Percentiles rank a stretch among this genome's conserved stretches.
Conservation (phyloP, 2,888 invertebrate genomes). For the Calliopum simillimum region DNA sequence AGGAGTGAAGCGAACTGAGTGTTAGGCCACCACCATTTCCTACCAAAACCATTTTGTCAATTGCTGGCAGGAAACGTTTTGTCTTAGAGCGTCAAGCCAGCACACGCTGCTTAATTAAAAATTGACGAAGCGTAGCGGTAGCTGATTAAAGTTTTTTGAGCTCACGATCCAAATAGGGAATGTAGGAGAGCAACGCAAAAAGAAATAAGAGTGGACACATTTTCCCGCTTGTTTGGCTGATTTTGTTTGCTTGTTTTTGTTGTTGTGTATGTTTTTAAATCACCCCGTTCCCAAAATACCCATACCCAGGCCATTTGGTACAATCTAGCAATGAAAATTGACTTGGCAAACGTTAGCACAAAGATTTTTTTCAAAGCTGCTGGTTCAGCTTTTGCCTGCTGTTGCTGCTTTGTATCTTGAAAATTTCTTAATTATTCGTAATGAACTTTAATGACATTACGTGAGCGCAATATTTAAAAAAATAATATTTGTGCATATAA, state of each 20-base stretch:
- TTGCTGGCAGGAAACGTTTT: neutral
- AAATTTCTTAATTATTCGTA: slow-evolving; percentile 49
- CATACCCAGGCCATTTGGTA: no score
- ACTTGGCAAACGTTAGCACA: neutral
- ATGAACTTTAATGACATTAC: slow-evolving; percentile 52
- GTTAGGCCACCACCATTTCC: no score
- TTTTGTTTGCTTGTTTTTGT: slow-evolving; percentile 30
- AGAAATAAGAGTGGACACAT: slow-evolving; percentile 3
- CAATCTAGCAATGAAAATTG: neutral
- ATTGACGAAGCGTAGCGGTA: slow-evolving; percentile 47
- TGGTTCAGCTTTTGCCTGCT: neutral
- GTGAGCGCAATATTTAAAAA: slow-evolving; percentile 46
- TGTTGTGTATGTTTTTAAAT: slow-evolving; percentile 18
- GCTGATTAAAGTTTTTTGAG: slow-evolving; percentile 42
- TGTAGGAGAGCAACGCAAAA: slow-evolving; percentile 15
- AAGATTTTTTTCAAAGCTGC: neutral
- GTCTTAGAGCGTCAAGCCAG: no score
- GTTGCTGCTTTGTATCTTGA: slow-evolving; percentile 22
- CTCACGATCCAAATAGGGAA: slow-evolving; percentile 13
- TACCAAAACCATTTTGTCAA: no score
- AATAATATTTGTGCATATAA: neutral
- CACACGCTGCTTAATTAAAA: slow-evolving; percentile 46
- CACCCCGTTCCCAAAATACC: neutral
- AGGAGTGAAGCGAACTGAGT: neutral
- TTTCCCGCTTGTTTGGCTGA: slow-evolving; percentile 6